Conservation (phyloP, 2,797 vertebrate genomes). For the Enteromius viviparus region DNA sequence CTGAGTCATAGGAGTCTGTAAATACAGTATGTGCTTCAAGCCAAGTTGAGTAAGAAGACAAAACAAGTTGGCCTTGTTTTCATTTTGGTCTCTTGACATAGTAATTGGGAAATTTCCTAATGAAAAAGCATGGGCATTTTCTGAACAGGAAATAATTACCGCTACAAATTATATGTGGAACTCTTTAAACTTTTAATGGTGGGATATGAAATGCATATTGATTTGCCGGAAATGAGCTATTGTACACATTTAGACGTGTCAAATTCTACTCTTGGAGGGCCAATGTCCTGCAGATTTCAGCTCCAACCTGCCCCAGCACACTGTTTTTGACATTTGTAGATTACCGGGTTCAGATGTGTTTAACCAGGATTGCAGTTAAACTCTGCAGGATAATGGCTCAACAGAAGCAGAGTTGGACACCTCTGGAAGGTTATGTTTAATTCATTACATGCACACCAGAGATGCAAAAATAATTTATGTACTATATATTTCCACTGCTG, state of each 20-base stretch:
- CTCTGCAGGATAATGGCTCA: neutral
- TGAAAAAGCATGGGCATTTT: neutral
- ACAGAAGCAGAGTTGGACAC: neutral
- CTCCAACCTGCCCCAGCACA: neutral
- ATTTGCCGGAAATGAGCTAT: neutral
- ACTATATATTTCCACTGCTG: neutral
- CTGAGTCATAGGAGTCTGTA: constrained; percentile 53
- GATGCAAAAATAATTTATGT: neutral
- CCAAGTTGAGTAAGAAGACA: neutral
- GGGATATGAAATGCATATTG: neutral
- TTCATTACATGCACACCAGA: neutral
- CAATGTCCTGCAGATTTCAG: neutral
- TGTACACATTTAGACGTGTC: neutral
- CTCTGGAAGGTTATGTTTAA: neutral
- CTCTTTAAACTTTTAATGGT: constrained; percentile 24
- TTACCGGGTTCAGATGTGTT: neutral
- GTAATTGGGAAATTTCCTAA: neutral
- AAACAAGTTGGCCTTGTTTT: neutral
- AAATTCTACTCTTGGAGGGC: neutral
- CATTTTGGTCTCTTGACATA: neutral
- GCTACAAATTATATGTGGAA: neutral
- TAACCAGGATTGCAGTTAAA: neutral
- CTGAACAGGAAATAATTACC: constrained; percentile 11
- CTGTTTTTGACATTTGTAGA: neutral
- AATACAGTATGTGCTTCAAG: constrained; percentile 30